Evolutionary conservation across 2,888 invertebrate genomes (phyloP), one percentile per base, ranked within the genome.

Genomic region (Harpalus rubripes): DNA sequence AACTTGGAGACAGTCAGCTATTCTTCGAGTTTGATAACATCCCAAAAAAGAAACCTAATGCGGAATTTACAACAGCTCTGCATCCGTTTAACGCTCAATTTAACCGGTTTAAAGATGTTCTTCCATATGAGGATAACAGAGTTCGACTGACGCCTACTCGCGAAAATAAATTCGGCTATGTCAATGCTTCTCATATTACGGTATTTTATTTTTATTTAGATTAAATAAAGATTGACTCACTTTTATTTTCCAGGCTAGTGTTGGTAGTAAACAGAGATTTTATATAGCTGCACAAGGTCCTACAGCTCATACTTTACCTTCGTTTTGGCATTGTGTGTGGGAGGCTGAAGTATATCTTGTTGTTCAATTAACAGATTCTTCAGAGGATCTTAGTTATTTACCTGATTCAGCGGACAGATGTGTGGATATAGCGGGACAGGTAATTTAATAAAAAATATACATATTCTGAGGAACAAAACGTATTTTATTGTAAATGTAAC

Each of bases 81-180:
- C 91, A 95, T 86, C 93, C 95, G 6, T 96, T 96, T 88, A 96
- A 95, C 89, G 91, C 92, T 0, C 88, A 90, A 88, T 88, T 90
- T 88, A 89, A 92, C 74, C 92, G 92, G 88, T 94, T 94, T 89
- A 93, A 93, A 85, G 96, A 96, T 90, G 95, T 96, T 87, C 92
- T 98, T 86, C 98, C 98, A 0, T 98, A 98, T 90, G 98, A 97
- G 89, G 97, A 97, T 89, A 98, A 97, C 90, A 91, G 98, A 79
- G 95, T 98, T 52, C 93, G 96, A 86, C 92, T 98, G 22, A 95
- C 95, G n/a, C 96, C 98, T 6, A 94, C 95, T 8, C 95, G 95
- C 88, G 94, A 94, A 87, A 98, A 98, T 91, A 95, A 95, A 81
- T 94, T 94, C 89, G 98, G 98, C 12, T 98, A 98, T 89, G 96